Conservation (phyloP, 2,797 vertebrate genomes). For the Trachops cirrhosus region DNA sequence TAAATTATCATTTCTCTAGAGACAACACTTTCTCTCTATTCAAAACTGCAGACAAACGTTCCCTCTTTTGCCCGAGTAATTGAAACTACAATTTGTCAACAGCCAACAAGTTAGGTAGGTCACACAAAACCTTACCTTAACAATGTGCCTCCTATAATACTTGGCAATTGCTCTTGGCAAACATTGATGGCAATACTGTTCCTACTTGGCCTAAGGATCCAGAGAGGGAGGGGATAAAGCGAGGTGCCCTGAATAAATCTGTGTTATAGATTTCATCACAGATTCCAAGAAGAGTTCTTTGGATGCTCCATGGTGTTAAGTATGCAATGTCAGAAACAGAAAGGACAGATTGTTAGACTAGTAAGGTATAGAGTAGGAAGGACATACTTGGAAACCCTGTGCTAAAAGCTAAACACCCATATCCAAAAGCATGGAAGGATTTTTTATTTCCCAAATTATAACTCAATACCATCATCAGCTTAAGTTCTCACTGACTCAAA, state of each 20-base stretch:
- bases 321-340: background rate
- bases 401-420: background rate
- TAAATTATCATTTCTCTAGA: conserved; percentile 42
- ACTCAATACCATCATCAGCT: background rate
- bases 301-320: background rate
- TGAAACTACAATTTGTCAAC: conserved; percentile 37
- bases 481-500: background rate
- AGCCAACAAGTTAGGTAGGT: background rate
- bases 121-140: conserved; percentile 20
- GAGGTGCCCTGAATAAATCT: background rate
- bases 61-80: conserved; percentile 27
- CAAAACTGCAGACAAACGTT: conserved; percentile 52
- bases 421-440: background rate
- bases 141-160: background rate
- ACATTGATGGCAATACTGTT: background rate
- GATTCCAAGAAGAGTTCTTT: conserved; percentile 22
- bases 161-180: conserved; percentile 36
- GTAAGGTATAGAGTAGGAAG: background rate
- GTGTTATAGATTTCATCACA: background rate
- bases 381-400: background rate
- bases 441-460: background rate
- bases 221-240: background rate
- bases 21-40: conserved; percentile 39
- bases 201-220: background rate
- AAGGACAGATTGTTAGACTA: background rate